Conservation (phyloP, 37 sponge, comb jelly and placozoan genomes). For the Beroe ovata region DNA sequence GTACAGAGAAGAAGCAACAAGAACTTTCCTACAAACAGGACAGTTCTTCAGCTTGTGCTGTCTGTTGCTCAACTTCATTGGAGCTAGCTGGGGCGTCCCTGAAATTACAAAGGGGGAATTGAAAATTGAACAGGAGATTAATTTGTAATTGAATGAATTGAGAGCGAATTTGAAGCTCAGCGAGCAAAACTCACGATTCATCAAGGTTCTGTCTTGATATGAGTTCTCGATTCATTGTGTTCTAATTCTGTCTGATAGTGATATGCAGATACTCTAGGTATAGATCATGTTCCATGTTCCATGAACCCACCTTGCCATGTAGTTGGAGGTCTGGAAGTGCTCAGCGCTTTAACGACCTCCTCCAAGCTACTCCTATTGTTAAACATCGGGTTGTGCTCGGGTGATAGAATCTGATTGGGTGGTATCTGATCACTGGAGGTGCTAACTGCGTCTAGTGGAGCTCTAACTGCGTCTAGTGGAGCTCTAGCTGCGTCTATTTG, state of each 20-base stretch:
- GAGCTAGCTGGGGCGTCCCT: background rate
- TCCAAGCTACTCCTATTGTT: conserved; percentile 1
- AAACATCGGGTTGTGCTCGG: background rate
- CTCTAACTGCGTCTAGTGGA: background rate
- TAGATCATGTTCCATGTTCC: no score
- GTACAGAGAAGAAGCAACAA: conserved; percentile 57
- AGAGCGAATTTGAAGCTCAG: no score
- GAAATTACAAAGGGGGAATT: no score
- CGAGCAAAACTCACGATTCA: no score
- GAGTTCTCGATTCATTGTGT: no score
- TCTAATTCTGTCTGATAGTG: no score
- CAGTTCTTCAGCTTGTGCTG: conserved; percentile 63
- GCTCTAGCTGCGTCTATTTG: background rate
- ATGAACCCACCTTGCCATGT: background rate
- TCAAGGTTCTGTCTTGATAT: no score
- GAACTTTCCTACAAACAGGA: conserved; percentile 49
- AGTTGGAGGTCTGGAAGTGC: background rate
- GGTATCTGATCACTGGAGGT: background rate
- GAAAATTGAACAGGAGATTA: no score
- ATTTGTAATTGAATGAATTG: no score
- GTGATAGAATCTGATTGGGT: background rate
- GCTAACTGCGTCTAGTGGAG: background rate
- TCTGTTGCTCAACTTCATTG: background rate
- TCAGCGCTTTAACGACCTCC: conserved; percentile 32
- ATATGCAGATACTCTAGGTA: no score